Base-by-base conservation (phyloP, 2,888 invertebrate species). In the Eupithecia pulchellata region DNA sequence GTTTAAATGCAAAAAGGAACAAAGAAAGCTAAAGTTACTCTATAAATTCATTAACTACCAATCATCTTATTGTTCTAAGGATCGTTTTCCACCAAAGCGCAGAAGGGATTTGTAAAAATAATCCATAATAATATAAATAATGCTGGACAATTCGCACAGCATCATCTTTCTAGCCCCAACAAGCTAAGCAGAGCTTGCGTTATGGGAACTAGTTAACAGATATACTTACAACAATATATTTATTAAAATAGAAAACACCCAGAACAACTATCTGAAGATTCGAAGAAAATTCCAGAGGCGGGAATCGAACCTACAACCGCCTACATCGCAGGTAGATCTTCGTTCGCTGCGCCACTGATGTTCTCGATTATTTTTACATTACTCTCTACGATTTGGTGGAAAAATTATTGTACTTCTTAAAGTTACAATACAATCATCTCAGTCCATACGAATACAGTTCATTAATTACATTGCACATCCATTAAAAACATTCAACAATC, bases 1-100 rank as follows among this genome's bases (percentile, higher is more conserved):
- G 72, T 66, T 79, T 90, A 91, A 91, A 91, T 92, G 91, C 91
- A 86, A 72, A 68, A 85, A 89, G 91, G 89, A 91, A 89, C 90
- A 86, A 82, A 83, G 68, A 77, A 55, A 79, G 81, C 78, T 77
- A 76, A 75, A 73, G 62, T 78, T 78, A 81, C 75, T 67, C 68
- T 66, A 72, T 52, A 57, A 62, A 66, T 66, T 66, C 64, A 64
- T 75, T 81, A 86, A 89, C 86, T 85, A 86, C 82, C 81, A 70
- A 78, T 82, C 81, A 74, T 76, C 82, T 86, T 82, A 85, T 72
- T 73, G 61, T 72, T 78, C 20, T 25, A 52, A 25, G 25, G 20
- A 4, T 47, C 11, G 11, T 52, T 52, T 52, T 52, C 52, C 52
- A 52, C 52, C 52, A 25, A 52, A 52, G 11, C 52, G 52, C 11